Evolutionary conservation across 2,797 vertebrate genomes (phyloP).

Genomic region (Fratercula arctica): DNA sequence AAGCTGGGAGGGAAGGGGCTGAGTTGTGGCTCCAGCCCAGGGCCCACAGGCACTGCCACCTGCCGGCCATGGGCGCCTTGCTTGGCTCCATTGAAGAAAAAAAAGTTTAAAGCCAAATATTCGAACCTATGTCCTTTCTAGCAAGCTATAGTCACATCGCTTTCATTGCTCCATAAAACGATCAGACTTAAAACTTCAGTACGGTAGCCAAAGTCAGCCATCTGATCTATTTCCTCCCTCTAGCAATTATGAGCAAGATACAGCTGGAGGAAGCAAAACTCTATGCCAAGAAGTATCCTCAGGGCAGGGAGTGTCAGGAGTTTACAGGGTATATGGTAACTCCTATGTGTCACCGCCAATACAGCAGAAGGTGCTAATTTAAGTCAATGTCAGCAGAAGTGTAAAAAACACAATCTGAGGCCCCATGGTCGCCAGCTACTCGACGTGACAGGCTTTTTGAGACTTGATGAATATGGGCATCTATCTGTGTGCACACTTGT

Average conservation of each 20-base stretch:
- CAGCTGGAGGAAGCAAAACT: background rate
- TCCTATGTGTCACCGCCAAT: fast-evolving
- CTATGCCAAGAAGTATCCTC: background rate
- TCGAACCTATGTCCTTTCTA: background rate
- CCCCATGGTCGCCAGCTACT: background rate
- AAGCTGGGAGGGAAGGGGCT: no score
- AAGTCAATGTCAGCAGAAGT: background rate
- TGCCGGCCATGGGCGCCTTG: fast-evolving
- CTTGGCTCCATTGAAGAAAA: background rate
- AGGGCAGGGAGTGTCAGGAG: background rate
- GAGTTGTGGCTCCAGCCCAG: fast-evolving
- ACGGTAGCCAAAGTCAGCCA: background rate
- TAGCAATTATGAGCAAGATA: fast-evolving
- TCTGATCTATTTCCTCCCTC: background rate
- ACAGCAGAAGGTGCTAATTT: background rate
- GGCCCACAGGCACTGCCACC: background rate
- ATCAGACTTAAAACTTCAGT: background rate
- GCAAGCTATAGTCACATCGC: background rate
- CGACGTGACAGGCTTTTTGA: background rate
- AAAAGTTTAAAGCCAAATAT: background rate
- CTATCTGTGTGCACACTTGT: background rate
- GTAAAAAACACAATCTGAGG: background rate
- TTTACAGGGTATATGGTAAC: background rate
- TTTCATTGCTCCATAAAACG: background rate
- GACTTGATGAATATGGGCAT: background rate